phyloP scores from a whole-genome alignment of 1,140 invertebrate genomes.

The Caerostris darwini region DNA sequence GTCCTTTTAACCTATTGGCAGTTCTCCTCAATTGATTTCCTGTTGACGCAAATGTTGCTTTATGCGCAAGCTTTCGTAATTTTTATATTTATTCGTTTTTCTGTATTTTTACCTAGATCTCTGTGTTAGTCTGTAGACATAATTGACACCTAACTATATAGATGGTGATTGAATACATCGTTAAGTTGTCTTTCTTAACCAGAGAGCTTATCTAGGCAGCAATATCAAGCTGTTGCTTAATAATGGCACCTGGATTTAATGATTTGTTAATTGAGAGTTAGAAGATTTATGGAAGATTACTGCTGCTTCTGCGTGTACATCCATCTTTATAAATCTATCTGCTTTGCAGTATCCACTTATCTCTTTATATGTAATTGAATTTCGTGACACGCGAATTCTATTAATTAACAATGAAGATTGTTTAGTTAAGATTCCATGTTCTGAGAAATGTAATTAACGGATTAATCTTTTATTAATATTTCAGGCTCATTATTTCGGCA shows the following conservation, averaged over 20 bases:
- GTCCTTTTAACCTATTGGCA: slow-evolving; percentile 49
- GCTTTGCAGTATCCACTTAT: no score
- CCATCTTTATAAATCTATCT: neutral
- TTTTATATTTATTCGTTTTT: neutral
- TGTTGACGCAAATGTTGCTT: slow-evolving; percentile 54
- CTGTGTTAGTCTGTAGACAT: no score
- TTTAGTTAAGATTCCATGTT: no score
- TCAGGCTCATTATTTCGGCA: neutral
- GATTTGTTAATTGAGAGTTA: neutral
- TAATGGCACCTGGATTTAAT: neutral
- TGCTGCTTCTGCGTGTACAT: neutral
- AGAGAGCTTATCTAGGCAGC: neutral
- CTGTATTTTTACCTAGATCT: no score
- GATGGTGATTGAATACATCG: neutral
- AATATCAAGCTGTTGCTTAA: neutral
- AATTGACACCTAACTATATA: no score
- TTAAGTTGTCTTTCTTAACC: neutral
- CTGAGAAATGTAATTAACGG: no score
- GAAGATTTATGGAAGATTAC: neutral
- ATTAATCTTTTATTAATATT: neutral
- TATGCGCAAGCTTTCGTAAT: neutral
- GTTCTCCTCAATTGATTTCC: slow-evolving; percentile 53
- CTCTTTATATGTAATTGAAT: no score
- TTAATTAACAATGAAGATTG: no score
- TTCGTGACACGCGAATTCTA: no score